phyloP scores from a whole-genome alignment of 2,797 vertebrate species.

The Sebastes jordani region DNA sequence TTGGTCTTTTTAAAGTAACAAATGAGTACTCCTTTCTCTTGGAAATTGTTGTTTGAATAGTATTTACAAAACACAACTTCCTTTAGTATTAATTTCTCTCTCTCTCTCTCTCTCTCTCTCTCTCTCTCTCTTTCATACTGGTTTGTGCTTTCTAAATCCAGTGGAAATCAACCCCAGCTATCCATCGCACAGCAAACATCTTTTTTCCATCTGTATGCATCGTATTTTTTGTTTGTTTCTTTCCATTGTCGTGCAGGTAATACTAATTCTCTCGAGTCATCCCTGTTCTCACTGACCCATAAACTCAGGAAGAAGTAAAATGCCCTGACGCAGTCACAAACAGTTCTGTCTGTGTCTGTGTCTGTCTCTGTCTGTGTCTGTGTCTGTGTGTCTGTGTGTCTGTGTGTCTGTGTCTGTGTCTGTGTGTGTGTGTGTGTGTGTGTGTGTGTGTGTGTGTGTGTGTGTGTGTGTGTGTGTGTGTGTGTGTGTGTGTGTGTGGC shows the following conservation, averaged over 20 bases:
- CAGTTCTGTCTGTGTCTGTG: too few relatives aligned
- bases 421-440: neutral
- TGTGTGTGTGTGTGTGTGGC: neutral
- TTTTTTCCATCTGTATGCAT: neutral
- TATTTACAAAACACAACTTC: neutral
- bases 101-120: too few relatives aligned
- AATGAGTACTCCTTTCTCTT: neutral
- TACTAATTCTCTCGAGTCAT: neutral
- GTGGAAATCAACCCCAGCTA: neutral
- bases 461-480: neutral
- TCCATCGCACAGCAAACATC: neutral
- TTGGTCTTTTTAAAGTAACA: neutral
- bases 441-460: too few relatives aligned
- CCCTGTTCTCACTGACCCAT: slow-evolving; percentile 57
- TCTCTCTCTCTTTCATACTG: neutral
- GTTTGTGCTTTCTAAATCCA: neutral
- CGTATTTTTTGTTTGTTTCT: neutral
- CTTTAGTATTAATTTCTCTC: neutral
- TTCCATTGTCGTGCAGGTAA: neutral
- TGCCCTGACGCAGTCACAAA: slow-evolving; percentile 16
- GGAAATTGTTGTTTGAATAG: neutral
- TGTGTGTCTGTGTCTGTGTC: neutral
- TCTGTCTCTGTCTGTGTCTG: too few relatives aligned
- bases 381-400: too few relatives aligned
- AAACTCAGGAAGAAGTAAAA: slow-evolving; percentile 25